These are phyloP conservation scores for Linurgus olivaceus DNA, from an alignment of 2,797 vertebrate species.

Conservation along the genomic window DNA sequence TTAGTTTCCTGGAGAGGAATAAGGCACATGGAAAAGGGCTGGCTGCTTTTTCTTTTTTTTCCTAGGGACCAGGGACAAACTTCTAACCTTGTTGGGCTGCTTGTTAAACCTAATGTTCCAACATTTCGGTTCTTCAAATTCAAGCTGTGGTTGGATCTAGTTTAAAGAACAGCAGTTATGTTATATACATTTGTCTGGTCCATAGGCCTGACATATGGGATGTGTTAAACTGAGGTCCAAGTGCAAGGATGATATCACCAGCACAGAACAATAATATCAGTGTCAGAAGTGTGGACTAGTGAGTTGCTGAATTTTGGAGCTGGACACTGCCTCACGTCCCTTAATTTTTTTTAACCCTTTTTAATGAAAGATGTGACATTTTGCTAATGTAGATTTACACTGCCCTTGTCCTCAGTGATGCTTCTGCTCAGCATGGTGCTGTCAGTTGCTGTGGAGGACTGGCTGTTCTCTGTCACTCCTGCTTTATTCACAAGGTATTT, in stretches of 20 bases:
- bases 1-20: not conserved
- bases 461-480: not conserved
- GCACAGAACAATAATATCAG: not conserved
- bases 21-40: not conserved
- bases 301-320: not conserved
- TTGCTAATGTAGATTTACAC: not conserved
- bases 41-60: constrained; percentile 8
- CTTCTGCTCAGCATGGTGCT: not conserved
- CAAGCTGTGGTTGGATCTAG: constrained; percentile 11
- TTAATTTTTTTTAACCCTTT: not conserved
- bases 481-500: not conserved
- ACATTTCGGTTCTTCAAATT: constrained; percentile 8
- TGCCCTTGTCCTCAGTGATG: not conserved
- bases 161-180: constrained; percentile 22
- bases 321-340: not conserved
- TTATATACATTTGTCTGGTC: constrained; percentile 36
- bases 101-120: constrained; percentile 27
- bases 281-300: not conserved
- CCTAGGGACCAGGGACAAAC: not conserved
- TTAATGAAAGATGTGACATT: not conserved
- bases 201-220: constrained; percentile 30
- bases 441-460: not conserved
- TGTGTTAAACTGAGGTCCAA: constrained; percentile 41
- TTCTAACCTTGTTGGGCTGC: constrained; percentile 1
- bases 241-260: constrained; percentile 42